Percentiles rank a stretch among this genome's conserved stretches.
Conservation (phyloP, 2,797 vertebrate species). For the Coregonus ussuriensis region DNA sequence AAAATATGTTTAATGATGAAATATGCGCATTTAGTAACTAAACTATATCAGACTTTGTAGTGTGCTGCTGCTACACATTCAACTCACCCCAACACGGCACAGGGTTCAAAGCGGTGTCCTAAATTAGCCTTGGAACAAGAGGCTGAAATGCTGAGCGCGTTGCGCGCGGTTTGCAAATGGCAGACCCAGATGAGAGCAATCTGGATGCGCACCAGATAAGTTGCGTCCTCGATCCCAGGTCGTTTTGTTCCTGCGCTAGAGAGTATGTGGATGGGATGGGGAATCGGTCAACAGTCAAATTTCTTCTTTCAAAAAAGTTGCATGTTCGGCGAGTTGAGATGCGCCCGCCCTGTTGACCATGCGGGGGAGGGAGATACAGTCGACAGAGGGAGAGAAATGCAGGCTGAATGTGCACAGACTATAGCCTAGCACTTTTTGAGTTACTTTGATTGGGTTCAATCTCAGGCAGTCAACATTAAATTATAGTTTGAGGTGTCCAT, state of each 20-base stretch:
- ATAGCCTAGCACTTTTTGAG: neutral
- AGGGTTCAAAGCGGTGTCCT: conserved; percentile 37
- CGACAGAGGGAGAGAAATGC: neutral
- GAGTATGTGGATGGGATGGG: conserved; percentile 38
- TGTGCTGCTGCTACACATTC: conserved; percentile 14
- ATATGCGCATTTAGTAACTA: conserved; percentile 4
- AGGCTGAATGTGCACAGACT: conserved; percentile 3
- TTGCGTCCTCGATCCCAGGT: conserved; percentile 33
- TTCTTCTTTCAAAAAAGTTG: conserved; percentile 55
- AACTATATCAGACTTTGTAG: conserved; percentile 10
- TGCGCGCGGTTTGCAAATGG: conserved; percentile 29
- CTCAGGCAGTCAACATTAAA: neutral
- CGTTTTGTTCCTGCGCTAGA: conserved; percentile 44
- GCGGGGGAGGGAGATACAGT: conserved; percentile 56
- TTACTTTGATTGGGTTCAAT: neutral
- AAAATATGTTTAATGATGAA: conserved; percentile 13
- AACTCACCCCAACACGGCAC: conserved; percentile 24
- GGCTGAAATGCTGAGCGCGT: conserved; percentile 45
- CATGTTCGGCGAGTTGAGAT: conserved; percentile 42
- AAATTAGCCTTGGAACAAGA: conserved; percentile 50
- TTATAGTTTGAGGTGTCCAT: neutral
- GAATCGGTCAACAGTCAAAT: conserved; percentile 45
- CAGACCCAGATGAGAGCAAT: conserved; percentile 52
- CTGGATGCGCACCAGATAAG: conserved; percentile 38
- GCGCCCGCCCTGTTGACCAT: conserved; percentile 74